These are phyloP conservation scores for Drosophila subobscura DNA, from an alignment of 1,140 invertebrate genomes.

Conservation along the genomic window DNA sequence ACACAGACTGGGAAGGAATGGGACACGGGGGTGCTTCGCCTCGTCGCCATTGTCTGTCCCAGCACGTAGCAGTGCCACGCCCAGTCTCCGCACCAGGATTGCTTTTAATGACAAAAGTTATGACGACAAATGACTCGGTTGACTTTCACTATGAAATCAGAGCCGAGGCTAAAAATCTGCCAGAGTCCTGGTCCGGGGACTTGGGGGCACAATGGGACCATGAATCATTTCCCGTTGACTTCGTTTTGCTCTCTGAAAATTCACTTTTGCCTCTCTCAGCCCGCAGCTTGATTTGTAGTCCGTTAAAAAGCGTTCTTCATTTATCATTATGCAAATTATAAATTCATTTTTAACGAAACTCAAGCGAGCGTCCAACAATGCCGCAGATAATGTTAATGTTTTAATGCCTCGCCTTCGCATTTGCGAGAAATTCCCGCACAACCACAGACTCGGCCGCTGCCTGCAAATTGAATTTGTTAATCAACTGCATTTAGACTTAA, in stretches of 20 bases:
- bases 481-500: slow-evolving; percentile 71
- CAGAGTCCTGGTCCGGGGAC: too few species aligned
- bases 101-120: slow-evolving; percentile 78
- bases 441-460: slow-evolving; percentile 13
- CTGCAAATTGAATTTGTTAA: slow-evolving; percentile 72
- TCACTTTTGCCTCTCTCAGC: slow-evolving; percentile 53
- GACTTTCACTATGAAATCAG: slow-evolving; percentile 77
- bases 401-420: slow-evolving; percentile 45
- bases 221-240: slow-evolving; percentile 71
- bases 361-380: slow-evolving; percentile 24
- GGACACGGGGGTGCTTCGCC: slow-evolving; percentile 6
- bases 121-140: slow-evolving; percentile 78
- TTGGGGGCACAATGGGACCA: slow-evolving; percentile 52
- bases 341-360: slow-evolving; percentile 59
- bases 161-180: slow-evolving; percentile 19
- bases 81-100: slow-evolving; percentile 23
- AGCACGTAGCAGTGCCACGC: slow-evolving; percentile 53
- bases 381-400: slow-evolving; percentile 50
- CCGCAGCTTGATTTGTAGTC: slow-evolving; percentile 50
- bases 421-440: slow-evolving; percentile 26
- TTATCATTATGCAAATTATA: slow-evolving; percentile 75
- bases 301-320: slow-evolving; percentile 41
- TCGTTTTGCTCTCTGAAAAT: slow-evolving; percentile 37
- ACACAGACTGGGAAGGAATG: slow-evolving; percentile 31
- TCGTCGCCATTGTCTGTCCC: slow-evolving; percentile 51